Evolutionary conservation across 2,888 invertebrate species (phyloP).

Genomic region (Apotomis turbidana): DNA sequence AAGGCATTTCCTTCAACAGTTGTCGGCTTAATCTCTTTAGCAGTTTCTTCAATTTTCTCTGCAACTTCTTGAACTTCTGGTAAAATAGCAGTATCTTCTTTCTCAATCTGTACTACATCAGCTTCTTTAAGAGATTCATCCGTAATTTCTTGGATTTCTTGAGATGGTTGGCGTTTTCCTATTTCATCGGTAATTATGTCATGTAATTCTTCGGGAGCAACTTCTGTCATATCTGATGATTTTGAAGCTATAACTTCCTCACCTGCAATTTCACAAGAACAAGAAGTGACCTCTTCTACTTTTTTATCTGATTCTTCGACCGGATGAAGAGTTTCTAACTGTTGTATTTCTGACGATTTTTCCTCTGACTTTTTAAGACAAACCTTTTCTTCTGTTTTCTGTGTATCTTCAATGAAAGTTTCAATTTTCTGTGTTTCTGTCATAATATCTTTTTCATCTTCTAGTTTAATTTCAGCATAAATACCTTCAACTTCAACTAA

Average conservation of each 20-base stretch:
- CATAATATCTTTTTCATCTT: neutral
- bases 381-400: neutral
- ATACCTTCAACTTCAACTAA: neutral
- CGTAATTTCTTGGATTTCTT: neutral
- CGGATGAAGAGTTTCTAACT: neutral
- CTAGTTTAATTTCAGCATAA: neutral
- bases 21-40: neutral
- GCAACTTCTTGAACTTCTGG: neutral
- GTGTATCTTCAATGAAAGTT: neutral
- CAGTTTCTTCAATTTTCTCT: slow-evolving; percentile 11
- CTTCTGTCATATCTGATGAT: slow-evolving; percentile 35
- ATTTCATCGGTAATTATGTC: neutral
- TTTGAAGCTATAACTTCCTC: slow-evolving; percentile 23
- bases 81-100: neutral
- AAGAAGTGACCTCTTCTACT: neutral
- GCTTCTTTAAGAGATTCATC: neutral
- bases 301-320: neutral
- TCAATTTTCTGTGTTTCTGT: neutral
- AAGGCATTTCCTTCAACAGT: slow-evolving; percentile 6
- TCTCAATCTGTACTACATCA: neutral
- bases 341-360: neutral
- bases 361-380: neutral
- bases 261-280: neutral
- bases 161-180: neutral
- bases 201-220: slow-evolving; percentile 19